Evolutionary conservation across 2,888 invertebrate species (phyloP), one percentile per base, ranked within the genome.

Genomic region (Cheiracanthium punctorium): DNA sequence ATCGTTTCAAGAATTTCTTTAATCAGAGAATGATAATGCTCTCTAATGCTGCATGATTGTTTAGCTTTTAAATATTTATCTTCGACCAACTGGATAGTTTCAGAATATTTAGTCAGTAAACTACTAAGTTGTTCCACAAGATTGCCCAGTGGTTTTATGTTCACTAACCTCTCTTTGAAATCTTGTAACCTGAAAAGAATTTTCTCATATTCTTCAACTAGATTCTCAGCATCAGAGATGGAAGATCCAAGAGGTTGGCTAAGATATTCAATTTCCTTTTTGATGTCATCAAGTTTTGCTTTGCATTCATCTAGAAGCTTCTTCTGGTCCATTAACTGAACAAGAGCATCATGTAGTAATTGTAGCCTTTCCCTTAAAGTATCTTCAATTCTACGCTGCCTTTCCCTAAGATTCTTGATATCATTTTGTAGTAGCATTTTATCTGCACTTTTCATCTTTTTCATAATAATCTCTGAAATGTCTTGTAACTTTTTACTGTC

Each of bases 1-100:
- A 97, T 96, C 90, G 97, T 97, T 0, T 95, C 95, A 91, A 95
- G 95, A 32, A 97, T 97, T 92, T 97, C 97, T 72, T 96, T 96
- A 7, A 97, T 94, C 4, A 97, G 92, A 0, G 95, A 95, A 77
- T 96, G 94, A 92, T 96, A 98, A 90, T 97, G 97, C 91, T 98
- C 97, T 17, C 98, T 94, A 12, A 98, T 91, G 1, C 96, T 91
- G 17, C 97, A 91, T 0, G 97, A 93, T 89, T 96, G 95, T 89
- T 96, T 94, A 8, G 97, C 90, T 82, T 91, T 91, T 29, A 89
- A 88, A 24, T 93, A 91, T 94, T 95, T 0, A 95, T 95, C 96
- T 92, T 97, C 96, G 84, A 97, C 95, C 1, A 95, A 94, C 90
- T 95, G 94, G 90, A 96, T 96, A 77, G 97, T 93, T 90, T 97